These are phyloP conservation scores for Thera obeliscata DNA, from an alignment of 2,888 invertebrate genomes.

Conservation along the genomic window DNA sequence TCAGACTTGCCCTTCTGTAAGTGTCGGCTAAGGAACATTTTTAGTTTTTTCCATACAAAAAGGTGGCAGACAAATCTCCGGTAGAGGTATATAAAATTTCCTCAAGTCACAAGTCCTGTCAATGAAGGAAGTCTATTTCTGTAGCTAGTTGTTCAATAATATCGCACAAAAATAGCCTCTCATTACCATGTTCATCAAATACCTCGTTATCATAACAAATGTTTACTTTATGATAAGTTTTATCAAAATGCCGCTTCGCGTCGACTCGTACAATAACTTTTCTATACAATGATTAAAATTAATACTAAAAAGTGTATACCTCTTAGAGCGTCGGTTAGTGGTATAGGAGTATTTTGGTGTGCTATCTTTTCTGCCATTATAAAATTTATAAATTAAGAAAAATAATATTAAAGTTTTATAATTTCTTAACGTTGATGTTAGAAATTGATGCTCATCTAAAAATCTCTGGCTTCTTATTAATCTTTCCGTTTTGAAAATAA, in stretches of 20 bases:
- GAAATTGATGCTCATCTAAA: too few relatives aligned
- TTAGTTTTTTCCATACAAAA: too few relatives aligned
- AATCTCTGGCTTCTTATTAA: too few relatives aligned
- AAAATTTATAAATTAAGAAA: not conserved
- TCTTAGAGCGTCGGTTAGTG: conserved; percentile 8
- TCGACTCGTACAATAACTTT: conserved; percentile 53
- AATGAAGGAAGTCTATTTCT: not conserved
- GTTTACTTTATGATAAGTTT: conserved; percentile 43
- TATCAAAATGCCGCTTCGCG: conserved; percentile 26
- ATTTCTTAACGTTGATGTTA: not conserved
- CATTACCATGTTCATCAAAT: conserved; percentile 22
- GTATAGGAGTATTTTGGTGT: conserved; percentile 32
- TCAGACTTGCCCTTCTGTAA: too few relatives aligned
- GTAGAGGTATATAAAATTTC: too few relatives aligned
- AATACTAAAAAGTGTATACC: conserved; percentile 27
- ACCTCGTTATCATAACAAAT: conserved; percentile 32
- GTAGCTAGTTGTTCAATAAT: conserved; percentile 2
- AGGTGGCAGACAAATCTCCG: too few relatives aligned
- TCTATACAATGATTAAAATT: conserved; percentile 52
- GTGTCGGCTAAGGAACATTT: too few relatives aligned
- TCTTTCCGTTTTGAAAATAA: too few relatives aligned
- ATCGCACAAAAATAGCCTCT: conserved; percentile 21
- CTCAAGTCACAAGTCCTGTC: too few relatives aligned
- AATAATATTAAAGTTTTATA: not conserved
- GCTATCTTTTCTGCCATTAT: conserved; percentile 12